These are phyloP conservation scores for Rotaria sp. DNA, from an alignment of 2,888 invertebrate genomes.

Conservation along the genomic window DNA sequence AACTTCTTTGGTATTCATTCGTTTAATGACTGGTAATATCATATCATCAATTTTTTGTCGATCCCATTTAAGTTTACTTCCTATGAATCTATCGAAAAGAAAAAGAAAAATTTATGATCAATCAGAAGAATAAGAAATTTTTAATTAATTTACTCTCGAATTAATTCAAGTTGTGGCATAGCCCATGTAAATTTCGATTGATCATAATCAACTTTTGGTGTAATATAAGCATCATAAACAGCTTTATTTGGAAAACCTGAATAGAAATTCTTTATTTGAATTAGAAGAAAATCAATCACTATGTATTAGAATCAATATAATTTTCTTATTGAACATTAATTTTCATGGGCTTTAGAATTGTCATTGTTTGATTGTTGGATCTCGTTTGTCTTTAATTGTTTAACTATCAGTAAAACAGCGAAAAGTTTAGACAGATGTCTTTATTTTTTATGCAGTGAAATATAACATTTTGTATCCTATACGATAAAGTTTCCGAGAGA, in stretches of 20 bases:
- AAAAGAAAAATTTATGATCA: neutral
- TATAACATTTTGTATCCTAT: too few species aligned
- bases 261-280: neutral
- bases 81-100: slow-evolving; percentile 34
- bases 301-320: too few species aligned
- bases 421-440: too few species aligned
- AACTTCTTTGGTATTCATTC: slow-evolving; percentile 34
- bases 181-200: slow-evolving; percentile 35
- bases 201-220: slow-evolving; percentile 34
- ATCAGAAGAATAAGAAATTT: neutral
- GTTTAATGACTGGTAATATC: slow-evolving; percentile 33
- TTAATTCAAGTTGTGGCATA: slow-evolving; percentile 39
- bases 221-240: slow-evolving; percentile 33
- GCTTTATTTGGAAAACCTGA: slow-evolving; percentile 36
- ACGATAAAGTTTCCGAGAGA: too few species aligned
- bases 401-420: too few species aligned
- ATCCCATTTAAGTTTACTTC: slow-evolving; percentile 33
- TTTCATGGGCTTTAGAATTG: too few species aligned
- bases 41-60: slow-evolving; percentile 36
- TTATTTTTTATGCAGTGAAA: too few species aligned
- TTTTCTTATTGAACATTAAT: too few species aligned
- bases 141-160: slow-evolving; percentile 28
- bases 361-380: too few species aligned
- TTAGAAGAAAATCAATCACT: too few species aligned
- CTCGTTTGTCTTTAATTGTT: too few species aligned